These are phyloP conservation scores for Ceuthmochares aereus DNA, from an alignment of 2,113 vertebrate species.

Conservation along the genomic window DNA sequence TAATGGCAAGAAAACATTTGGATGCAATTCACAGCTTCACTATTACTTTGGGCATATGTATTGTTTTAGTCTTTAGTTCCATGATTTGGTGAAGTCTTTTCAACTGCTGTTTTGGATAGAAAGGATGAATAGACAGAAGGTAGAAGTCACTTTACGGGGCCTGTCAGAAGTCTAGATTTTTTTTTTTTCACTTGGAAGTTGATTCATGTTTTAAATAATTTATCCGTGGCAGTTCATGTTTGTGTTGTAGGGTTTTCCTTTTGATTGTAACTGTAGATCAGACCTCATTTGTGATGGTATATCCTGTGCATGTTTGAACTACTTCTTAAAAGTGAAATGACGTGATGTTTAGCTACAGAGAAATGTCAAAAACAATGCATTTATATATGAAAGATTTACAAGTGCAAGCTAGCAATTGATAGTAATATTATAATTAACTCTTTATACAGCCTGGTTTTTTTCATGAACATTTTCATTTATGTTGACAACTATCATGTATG, in stretches of 20 bases:
- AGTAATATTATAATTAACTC: slow-evolving; percentile 74
- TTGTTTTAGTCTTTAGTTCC: background rate
- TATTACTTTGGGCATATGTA: background rate
- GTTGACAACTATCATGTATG: slow-evolving; percentile 70
- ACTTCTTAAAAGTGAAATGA: slow-evolving; percentile 52
- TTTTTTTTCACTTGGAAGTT: background rate
- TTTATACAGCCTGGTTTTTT: slow-evolving; percentile 63
- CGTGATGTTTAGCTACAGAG: slow-evolving; percentile 67
- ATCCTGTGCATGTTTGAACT: background rate
- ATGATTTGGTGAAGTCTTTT: background rate
- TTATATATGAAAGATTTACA: slow-evolving; percentile 63
- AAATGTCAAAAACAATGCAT: slow-evolving; percentile 69
- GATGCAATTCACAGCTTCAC: background rate
- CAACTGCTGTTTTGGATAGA: background rate
- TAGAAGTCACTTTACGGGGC: background rate
- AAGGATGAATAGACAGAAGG: background rate
- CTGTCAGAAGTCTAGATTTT: background rate
- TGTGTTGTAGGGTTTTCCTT: background rate
- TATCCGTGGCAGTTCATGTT: background rate
- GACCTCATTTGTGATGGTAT: background rate
- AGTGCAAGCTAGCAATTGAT: slow-evolving; percentile 60
- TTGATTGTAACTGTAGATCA: background rate
- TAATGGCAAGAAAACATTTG: background rate
- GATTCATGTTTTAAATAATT: background rate
- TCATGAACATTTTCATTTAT: slow-evolving; percentile 73